Base-by-base conservation (phyloP, 2,113 vertebrate species). In the Melanerpes aurifrons region DNA sequence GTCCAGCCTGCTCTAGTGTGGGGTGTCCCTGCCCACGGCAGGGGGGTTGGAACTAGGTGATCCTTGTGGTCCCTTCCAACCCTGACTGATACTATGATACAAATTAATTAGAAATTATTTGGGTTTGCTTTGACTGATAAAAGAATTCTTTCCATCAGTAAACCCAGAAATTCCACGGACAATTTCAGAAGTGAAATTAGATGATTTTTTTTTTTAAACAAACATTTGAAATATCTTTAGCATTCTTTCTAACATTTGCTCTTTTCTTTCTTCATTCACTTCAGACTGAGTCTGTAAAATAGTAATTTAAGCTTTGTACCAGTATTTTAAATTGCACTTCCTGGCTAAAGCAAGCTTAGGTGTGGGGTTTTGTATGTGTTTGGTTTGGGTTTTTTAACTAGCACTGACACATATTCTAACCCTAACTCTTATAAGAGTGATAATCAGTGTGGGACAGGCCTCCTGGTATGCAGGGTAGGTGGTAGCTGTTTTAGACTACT, bases 401-500 rank as follows among this genome's bases (percentile, higher is more conserved):
- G 18, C 12, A 43, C 1, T 9, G 4, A 54, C 58, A 26, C 4
- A 9, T 26, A 37, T 63, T 86, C 29, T 71, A 47, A 59, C 7
- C 12, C 12, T 48, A 43, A 61, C 15, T 86, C 26, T 71, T 68
- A 15, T 1, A 64, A 25, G 74, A 75, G 21, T 12, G 48, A 58
- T 53, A 89, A 2, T 32, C 31, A 48, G 25, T 18, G 58, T 69
- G 62, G 63, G 72, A 76, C 7, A 26, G 67, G n/a, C 32, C 37
- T 68, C 15, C 67, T 69, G 62, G 62, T 37, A 18, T 0, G 0
- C 14, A 58, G 74, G 59, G 82, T 94, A 62, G 87, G 84, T 82
- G 95, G 93, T 82, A 79, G 82, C 89, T 82, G 47, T 85, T 94
- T 89, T 78, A 66, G 82, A 59, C n/a, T 47, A 18, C 82, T 87